Evolutionary conservation across 64 coral and sea anemone genomes (phyloP).

Genomic region (Platygyra sinensis): DNA sequence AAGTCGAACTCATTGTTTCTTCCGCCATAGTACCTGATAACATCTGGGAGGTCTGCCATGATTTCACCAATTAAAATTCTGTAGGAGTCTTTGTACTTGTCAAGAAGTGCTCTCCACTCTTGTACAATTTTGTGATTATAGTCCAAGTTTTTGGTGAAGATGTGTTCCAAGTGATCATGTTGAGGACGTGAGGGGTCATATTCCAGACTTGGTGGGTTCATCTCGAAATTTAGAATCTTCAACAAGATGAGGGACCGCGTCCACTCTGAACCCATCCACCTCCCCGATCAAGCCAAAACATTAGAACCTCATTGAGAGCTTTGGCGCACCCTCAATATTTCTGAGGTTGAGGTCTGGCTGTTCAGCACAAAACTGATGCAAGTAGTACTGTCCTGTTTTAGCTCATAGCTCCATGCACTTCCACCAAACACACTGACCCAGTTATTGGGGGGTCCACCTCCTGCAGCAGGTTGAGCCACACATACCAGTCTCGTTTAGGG

Average conservation of each 20-base stretch:
- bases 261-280: conserved; percentile 95
- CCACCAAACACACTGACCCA: conserved; percentile 83
- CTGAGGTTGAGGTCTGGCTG: conserved; percentile 92
- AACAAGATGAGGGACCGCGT: conserved; percentile 79
- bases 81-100: conserved; percentile 63
- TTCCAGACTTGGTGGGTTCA: conserved; percentile 59
- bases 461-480: conserved; percentile 68
- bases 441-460: conserved; percentile 80
- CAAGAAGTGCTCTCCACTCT: conserved; percentile 69
- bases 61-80: conserved; percentile 88
- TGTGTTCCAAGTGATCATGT: conserved; percentile 70
- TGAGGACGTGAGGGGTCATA: conserved; percentile 29
- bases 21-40: conserved; percentile 76
- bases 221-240: conserved; percentile 71
- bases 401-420: conserved; percentile 75
- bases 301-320: conserved; percentile 67
- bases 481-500: conserved; percentile 78
- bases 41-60: conserved; percentile 21
- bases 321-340: conserved; percentile 60
- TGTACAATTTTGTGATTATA: conserved; percentile 71
- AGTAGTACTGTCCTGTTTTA: conserved; percentile 72
- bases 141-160: conserved; percentile 71
- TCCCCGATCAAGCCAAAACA: conserved; percentile 85
- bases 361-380: conserved; percentile 84
- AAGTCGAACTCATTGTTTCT: conserved; percentile 78